Conservation (phyloP, 2,113 vertebrate species). For the Pangasianodon gigas region DNA sequence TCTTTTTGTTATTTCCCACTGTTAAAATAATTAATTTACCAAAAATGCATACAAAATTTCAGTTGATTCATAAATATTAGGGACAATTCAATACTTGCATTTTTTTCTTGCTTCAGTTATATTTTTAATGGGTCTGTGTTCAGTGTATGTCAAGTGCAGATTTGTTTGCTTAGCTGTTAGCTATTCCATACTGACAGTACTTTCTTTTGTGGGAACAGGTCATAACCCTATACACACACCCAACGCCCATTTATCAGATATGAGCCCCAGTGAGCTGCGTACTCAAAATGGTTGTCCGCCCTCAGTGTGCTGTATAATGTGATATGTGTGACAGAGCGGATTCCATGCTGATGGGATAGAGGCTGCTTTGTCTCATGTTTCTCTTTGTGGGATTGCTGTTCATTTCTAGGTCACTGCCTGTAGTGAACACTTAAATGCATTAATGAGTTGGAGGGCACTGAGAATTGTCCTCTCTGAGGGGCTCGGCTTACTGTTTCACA, state of each 20-base stretch:
- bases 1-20: background rate
- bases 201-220: constrained; percentile 10
- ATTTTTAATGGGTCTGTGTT: background rate
- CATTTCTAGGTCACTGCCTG: constrained; percentile 66
- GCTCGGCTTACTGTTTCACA: constrained; percentile 26
- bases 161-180: background rate
- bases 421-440: constrained; percentile 55
- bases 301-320: constrained; percentile 51
- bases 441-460: constrained; percentile 55
- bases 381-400: constrained; percentile 58
- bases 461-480: constrained; percentile 36
- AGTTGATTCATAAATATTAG: background rate
- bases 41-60: background rate
- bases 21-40: background rate
- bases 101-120: background rate
- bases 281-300: constrained; percentile 20
- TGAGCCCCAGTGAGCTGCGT: background rate
- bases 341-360: constrained; percentile 52
- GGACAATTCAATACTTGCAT: background rate
- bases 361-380: constrained; percentile 57
- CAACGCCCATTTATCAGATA: background rate
- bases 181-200: background rate
- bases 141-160: background rate
- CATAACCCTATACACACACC: background rate
- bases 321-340: constrained; percentile 50